A percentile compares a stretch with the other conserved stretches of the same genome.
phyloP scores from a whole-genome alignment of 2,113 vertebrate species.

The Triplophysa dalaica region DNA sequence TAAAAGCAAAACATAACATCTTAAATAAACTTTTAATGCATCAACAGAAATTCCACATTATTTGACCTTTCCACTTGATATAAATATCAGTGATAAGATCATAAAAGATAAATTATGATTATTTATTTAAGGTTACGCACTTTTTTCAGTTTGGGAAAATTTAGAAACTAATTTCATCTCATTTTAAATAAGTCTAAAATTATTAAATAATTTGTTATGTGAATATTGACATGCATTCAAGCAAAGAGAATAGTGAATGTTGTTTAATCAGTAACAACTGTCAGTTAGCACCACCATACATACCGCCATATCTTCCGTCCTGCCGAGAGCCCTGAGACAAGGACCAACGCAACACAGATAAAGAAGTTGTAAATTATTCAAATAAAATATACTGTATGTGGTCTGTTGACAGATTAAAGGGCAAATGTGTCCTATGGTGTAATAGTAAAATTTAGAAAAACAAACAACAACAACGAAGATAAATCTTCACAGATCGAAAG shows the following conservation, averaged over 20 bases:
- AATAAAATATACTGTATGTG: neutral
- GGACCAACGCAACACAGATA: neutral
- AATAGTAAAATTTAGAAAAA: too few species aligned
- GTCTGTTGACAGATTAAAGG: too few species aligned
- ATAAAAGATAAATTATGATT: neutral
- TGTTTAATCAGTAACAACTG: neutral
- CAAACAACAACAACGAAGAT: too few species aligned
- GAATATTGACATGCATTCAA: neutral
- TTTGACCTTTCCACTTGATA: neutral
- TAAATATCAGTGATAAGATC: neutral
- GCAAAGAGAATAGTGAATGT: neutral
- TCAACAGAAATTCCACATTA: neutral
- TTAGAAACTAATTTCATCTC: neutral
- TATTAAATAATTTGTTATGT: neutral
- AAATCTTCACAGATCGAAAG: neutral
- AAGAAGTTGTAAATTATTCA: neutral
- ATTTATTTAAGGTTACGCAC: neutral
- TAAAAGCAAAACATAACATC: neutral
- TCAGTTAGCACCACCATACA: slow-evolving; percentile 60
- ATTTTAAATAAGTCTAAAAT: too few species aligned
- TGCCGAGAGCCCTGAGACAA: slow-evolving; percentile 80
- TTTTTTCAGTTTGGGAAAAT: neutral
- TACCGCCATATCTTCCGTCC: slow-evolving; percentile 89
- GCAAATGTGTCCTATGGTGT: too few species aligned
- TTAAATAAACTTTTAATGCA: neutral